A percentile compares a stretch with the other conserved stretches of the same genome.
These are phyloP conservation scores for Lithophane semibrunnea DNA, from an alignment of 2,888 invertebrate genomes.

Conservation along the genomic window DNA sequence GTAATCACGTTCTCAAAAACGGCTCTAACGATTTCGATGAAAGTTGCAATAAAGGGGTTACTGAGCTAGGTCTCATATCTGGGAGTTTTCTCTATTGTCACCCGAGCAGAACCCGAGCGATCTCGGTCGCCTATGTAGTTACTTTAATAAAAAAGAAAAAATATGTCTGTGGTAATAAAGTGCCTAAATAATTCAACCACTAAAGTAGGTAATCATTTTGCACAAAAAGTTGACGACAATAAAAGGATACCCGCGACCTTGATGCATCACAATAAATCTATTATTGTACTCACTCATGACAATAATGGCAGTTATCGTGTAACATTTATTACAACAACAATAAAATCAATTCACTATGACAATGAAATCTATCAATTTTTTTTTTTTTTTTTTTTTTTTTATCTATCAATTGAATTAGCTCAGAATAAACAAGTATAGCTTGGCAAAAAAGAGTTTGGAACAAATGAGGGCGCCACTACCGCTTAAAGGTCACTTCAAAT, in stretches of 20 bases:
- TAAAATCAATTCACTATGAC: neutral
- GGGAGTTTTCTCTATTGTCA: no score
- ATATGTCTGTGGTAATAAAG: neutral
- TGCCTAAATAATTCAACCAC: no score
- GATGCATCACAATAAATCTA: slow-evolving; percentile 6
- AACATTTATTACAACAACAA: neutral
- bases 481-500: no score
- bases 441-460: no score
- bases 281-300: neutral
- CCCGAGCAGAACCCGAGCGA: no score
- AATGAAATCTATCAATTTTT: neutral
- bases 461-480: no score
- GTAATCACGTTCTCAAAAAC: no score
- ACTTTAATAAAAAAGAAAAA: neutral
- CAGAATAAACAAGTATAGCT: neutral
- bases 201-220: neutral
- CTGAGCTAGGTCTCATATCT: no score
- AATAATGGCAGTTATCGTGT: neutral
- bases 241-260: neutral
- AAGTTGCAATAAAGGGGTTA: no score
- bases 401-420: neutral
- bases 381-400: no score
- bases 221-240: neutral
- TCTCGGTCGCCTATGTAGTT: no score
- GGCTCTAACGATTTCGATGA: no score